Evolutionary conservation across 2,888 invertebrate species (phyloP), one percentile per base, ranked within the genome.

Genomic region (Rhaphigaster nebulosa): DNA sequence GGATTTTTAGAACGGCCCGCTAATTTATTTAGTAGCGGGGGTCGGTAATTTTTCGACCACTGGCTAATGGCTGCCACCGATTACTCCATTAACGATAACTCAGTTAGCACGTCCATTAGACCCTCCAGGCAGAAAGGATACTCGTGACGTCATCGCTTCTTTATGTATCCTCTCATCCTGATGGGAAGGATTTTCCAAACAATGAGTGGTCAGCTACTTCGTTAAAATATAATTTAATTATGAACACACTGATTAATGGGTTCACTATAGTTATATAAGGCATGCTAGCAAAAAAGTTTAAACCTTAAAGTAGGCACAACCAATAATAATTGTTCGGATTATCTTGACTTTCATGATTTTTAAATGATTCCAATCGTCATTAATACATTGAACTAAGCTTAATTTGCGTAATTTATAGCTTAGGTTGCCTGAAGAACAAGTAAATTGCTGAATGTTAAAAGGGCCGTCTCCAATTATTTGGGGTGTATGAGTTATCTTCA

Each of bases 1-100:
- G 26, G 80, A 80, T 80, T 80, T 80, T 80, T 80, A 80, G 80
- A 80, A 1, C 80, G 18, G 6, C 13, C 26, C 80, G 41, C 26
- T 80, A 80, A 80, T 80, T 80, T 41, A 80, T 80, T 80, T 80
- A 80, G 80, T 80, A 26, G 38, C 76, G 76, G 26, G 38, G 80
- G 80, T 23, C 26, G 80, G 80, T 80, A 80, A 80, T 80, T 80
- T 80, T 80, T 80, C 80, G 80, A 80, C 80, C 41, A 45, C 80
- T 23, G 26, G 23, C 80, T 80, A 80, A 80, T 80, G 80, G 80
- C 80, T 15, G 13, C 41, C 80, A n/a, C 6, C 80, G 80, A 80
- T 80, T 76, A 76, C 38, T 76, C 80, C 41, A 80, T 80, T 80
- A 80, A 80, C 41, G 80, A 80, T 80, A 80, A 80, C 80, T 80